These are phyloP conservation scores for Tangara arthus DNA, from an alignment of 2,797 vertebrate genomes.

Conservation along the genomic window DNA sequence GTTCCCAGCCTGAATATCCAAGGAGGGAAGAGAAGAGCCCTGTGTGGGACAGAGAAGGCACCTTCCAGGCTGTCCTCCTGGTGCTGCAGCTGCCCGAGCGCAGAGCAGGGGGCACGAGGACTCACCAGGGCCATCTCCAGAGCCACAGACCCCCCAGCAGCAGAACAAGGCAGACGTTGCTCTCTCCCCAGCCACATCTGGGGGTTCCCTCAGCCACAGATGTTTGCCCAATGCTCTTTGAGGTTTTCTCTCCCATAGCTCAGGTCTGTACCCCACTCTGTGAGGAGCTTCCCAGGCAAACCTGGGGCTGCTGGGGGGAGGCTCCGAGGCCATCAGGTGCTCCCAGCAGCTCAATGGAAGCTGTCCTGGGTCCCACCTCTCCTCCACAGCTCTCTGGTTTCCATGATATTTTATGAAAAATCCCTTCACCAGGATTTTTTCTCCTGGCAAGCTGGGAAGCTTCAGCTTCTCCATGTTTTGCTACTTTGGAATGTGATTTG, in stretches of 20 bases:
- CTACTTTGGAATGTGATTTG: too few relatives aligned
- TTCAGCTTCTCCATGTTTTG: too few relatives aligned
- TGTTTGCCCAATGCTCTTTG: background rate
- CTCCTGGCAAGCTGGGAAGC: too few relatives aligned
- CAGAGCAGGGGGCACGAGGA: background rate
- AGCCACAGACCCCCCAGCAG: background rate
- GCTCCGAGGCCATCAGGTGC: background rate
- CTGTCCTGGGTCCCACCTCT: background rate
- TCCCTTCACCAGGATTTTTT: too few relatives aligned
- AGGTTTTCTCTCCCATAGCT: background rate
- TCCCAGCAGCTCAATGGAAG: background rate
- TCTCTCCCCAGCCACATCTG: background rate
- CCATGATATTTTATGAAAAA: too few relatives aligned
- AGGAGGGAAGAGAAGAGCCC: background rate
- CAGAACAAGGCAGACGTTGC: background rate
- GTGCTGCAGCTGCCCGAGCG: background rate
- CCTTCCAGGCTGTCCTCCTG: background rate
- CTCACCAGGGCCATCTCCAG: background rate
- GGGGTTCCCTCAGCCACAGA: background rate
- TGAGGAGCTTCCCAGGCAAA: background rate
- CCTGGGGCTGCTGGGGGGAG: background rate
- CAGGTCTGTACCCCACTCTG: background rate
- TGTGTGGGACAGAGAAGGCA: background rate
- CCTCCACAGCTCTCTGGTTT: too few relatives aligned
- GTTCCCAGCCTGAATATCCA: background rate